These are phyloP conservation scores for Augochlora pura DNA, from an alignment of 1,140 invertebrate genomes.

Conservation along the genomic window DNA sequence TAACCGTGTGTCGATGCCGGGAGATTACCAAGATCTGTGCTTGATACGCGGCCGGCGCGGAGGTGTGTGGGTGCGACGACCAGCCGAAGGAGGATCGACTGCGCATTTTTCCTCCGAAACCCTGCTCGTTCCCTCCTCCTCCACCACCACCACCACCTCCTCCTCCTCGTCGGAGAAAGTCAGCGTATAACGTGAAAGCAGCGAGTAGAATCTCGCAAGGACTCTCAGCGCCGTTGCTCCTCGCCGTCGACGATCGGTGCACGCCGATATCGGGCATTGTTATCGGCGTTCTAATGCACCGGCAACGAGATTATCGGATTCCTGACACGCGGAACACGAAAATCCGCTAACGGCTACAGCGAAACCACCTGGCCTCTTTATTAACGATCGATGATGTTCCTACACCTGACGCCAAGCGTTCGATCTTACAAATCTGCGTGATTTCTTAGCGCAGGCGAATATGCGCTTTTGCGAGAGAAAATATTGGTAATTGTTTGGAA, in stretches of 20 bases:
- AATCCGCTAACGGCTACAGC: neutral
- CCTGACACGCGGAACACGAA: neutral
- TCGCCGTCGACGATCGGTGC: constrained; percentile 29
- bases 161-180: constrained; percentile 65
- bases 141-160: constrained; percentile 43
- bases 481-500: too few relatives aligned
- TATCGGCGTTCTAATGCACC: constrained; percentile 16
- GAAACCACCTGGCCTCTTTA: too few relatives aligned
- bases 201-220: constrained; percentile 41
- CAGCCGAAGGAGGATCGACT: constrained; percentile 57
- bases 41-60: constrained; percentile 69
- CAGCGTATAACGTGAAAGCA: constrained; percentile 68
- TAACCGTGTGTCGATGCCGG: constrained; percentile 74
- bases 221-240: constrained; percentile 33
- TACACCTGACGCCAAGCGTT: too few relatives aligned
- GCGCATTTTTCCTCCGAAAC: constrained; percentile 54
- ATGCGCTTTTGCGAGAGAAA: too few relatives aligned
- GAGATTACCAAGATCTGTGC: constrained; percentile 74
- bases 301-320: constrained; percentile 12
- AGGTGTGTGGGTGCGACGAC: constrained; percentile 73
- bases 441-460: too few relatives aligned
- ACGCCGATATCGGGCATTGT: constrained; percentile 8
- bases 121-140: constrained; percentile 55
- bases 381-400: too few relatives aligned
- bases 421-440: too few relatives aligned